A percentile compares a stretch with the other conserved stretches of the same genome.
phyloP scores from a whole-genome alignment of 2,888 invertebrate species.

The Cantharis rufa region DNA sequence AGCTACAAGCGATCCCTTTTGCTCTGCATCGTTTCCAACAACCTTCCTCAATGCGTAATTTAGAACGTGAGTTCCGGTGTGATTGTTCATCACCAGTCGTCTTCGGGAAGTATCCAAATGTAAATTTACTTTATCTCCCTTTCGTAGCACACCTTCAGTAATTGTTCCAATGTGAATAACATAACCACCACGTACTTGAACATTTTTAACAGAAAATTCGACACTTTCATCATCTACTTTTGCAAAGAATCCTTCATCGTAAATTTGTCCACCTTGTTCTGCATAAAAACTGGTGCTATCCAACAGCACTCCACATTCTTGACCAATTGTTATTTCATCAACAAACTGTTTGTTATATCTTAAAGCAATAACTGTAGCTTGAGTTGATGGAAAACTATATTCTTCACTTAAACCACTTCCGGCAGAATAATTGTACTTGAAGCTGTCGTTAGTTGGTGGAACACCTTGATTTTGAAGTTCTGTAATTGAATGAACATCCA shows the following conservation, averaged over 20 bases:
- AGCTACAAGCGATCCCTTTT: conserved; percentile 95
- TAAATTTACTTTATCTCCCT: conserved; percentile 83
- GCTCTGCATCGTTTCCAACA: conserved; percentile 89
- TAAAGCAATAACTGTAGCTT: conserved; percentile 80
- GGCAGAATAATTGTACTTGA: conserved; percentile 87
- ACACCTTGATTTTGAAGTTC: conserved; percentile 80
- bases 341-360: conserved; percentile 84
- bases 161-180: conserved; percentile 90
- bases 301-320: conserved; percentile 89
- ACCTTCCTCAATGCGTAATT: conserved; percentile 93
- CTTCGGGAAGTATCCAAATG: conserved; percentile 85
- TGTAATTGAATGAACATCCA: conserved; percentile 94
- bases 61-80: conserved; percentile 95
- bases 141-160: conserved; percentile 74
- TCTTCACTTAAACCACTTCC: conserved; percentile 67
- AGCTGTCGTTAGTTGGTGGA: conserved; percentile 84
- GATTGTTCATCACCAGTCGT: conserved; percentile 96
- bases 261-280: conserved; percentile 98
- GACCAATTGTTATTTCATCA: conserved; percentile 76
- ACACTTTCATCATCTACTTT: conserved; percentile 82
- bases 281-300: conserved; percentile 96
- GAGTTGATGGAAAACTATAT: conserved; percentile 76
- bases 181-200: conserved; percentile 95
- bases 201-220: conserved; percentile 90
- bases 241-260: conserved; percentile 90